Evolutionary conservation across 2,888 invertebrate genomes (phyloP).

Genomic region (Caenorhabditis sp.): DNA sequence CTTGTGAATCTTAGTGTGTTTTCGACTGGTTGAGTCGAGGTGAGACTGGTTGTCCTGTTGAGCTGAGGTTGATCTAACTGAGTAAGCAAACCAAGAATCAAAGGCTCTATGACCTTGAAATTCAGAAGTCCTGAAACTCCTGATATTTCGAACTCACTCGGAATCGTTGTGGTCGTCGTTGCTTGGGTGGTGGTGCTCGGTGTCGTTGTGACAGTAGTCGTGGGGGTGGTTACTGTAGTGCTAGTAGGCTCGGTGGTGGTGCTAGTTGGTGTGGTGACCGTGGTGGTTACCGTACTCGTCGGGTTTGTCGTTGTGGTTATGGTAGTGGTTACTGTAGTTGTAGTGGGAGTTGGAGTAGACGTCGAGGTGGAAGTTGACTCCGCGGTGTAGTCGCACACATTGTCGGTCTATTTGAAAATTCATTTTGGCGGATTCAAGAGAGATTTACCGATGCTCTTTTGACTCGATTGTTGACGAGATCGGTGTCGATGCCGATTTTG

Average conservation of each 20-base stretch:
- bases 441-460: neutral
- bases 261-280: conserved; percentile 12
- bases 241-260: neutral
- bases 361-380: conserved; percentile 45
- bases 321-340: conserved; percentile 25
- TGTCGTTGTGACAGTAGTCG: neutral
- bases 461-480: neutral
- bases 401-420: neutral
- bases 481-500: neutral
- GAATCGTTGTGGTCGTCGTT: neutral
- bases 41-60: no score
- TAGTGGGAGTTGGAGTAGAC: conserved; percentile 38
- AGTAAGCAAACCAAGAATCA: no score
- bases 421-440: no score
- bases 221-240: conserved; percentile 5
- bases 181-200: neutral
- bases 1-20: no score
- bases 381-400: conserved; percentile 49
- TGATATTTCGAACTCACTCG: no score
- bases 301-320: conserved; percentile 13
- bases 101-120: no score
- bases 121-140: no score
- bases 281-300: conserved; percentile 30
- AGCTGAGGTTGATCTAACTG: no score
- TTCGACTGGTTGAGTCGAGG: no score